Evolutionary conservation across 2,888 invertebrate species (phyloP), one percentile per base, ranked within the genome.

Genomic region (Axea sp.): DNA sequence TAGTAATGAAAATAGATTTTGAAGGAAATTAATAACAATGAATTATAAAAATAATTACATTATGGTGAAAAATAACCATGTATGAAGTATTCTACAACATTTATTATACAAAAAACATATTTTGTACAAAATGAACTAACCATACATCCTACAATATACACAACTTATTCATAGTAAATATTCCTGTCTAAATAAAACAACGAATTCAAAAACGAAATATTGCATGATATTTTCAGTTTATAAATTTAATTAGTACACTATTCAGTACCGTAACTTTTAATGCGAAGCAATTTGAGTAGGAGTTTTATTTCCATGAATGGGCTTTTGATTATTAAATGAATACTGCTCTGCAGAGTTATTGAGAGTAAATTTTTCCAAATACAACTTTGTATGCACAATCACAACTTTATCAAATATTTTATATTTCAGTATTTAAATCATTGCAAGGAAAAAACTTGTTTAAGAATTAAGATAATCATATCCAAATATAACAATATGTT

Each of bases 91-190:
- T 14, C 45, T 45, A 45, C 28, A 45, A 45, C 17, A 45, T 45
- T 45, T 45, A 45, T 30, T 45, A 45, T 45, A 45, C 45, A 43
- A 45, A 45, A 45, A 30, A 28, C n/a, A 3, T 30, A 45, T 15
- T 45, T 45, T 45, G 45, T 45, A 45, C 45, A 45, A 45, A 45
- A 45, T 30, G 28, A 45, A 3, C 30, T 28, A n/a, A n/a, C n/a
- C n/a, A n/a, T n/a, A n/a, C 9, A 17, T 17, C 17, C 30, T 45
- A 45, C 45, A 45, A 45, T 45, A 17, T 45, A 45, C 30, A 45
- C 45, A 45, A 45, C 45, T 45, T 17, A 45, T 15, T 11, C 8
- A 1, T 17, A 26, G 26, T 30, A 30, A 24, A 43, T 26, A 26
- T 43, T 17, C 31, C 31, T 30, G 31, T 8, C 31, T 31, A 31